Conservation (phyloP, 2,113 vertebrate genomes). For the Edolisoma coerulescens region DNA sequence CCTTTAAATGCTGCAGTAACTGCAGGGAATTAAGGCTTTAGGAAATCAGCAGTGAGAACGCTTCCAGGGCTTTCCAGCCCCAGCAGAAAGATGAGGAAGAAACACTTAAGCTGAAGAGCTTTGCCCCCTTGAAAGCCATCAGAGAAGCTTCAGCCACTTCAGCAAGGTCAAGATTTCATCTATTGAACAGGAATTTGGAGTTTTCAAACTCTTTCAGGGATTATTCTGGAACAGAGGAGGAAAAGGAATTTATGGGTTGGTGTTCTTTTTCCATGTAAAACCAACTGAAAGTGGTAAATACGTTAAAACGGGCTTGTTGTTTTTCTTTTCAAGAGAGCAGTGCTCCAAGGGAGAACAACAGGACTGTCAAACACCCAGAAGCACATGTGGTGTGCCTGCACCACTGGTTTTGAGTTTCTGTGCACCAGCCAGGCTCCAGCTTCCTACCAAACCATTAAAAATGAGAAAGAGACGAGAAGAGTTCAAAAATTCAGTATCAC, state of each 20-base stretch:
- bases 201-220: background rate
- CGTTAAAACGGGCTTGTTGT: background rate
- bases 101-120: background rate
- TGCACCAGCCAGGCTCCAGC: background rate
- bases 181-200: background rate
- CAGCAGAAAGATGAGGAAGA: background rate
- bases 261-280: background rate
- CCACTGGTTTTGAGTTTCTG: background rate
- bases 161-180: background rate
- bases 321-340: background rate
- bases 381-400: background rate
- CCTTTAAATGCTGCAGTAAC: background rate
- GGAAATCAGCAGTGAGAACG: background rate
- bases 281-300: background rate
- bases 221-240: background rate
- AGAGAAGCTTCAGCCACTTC: background rate
- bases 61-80: background rate
- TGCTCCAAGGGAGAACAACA: background rate
- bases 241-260: background rate
- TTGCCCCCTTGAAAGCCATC: background rate
- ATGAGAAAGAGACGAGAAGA: background rate
- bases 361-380: background rate
- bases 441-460: background rate
- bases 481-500: background rate
- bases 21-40: background rate